phyloP scores from a whole-genome alignment of 1,140 invertebrate genomes.

The Phenacoccus solenopsis region DNA sequence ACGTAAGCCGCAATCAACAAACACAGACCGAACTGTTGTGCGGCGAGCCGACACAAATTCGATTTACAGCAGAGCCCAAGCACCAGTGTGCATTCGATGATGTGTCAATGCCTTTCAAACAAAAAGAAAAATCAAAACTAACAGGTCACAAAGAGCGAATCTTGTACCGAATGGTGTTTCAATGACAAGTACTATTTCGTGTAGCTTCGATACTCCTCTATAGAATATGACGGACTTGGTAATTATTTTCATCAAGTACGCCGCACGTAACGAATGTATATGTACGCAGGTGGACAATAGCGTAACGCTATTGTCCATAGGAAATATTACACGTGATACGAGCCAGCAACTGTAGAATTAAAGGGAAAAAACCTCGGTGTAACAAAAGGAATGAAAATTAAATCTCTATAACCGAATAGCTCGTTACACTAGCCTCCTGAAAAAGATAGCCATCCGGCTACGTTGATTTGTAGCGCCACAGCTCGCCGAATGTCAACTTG shows the following conservation, averaged over 20 bases:
- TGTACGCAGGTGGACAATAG: neutral
- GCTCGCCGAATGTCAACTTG: too few relatives aligned
- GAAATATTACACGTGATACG: neutral
- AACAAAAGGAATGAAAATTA: neutral
- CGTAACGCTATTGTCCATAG: neutral
- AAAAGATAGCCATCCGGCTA: too few relatives aligned
- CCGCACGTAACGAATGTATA: neutral
- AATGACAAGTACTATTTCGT: neutral
- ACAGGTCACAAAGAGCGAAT: neutral
- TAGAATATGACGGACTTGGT: neutral
- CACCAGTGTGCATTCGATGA: neutral
- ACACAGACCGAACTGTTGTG: too few relatives aligned
- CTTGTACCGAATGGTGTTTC: too few relatives aligned
- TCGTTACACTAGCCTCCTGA: too few relatives aligned
- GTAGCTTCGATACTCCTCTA: too few relatives aligned
- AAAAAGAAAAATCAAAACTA: too few relatives aligned
- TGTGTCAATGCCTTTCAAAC: neutral
- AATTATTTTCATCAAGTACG: neutral
- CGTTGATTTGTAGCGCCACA: too few relatives aligned
- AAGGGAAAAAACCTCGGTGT: too few relatives aligned
- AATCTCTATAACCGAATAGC: neutral
- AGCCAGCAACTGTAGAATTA: neutral
- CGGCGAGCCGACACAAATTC: neutral
- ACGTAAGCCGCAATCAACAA: too few relatives aligned
- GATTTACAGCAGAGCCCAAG: neutral